phyloP scores from a whole-genome alignment of 2,797 vertebrate species.

The Sebastes diaconus region DNA sequence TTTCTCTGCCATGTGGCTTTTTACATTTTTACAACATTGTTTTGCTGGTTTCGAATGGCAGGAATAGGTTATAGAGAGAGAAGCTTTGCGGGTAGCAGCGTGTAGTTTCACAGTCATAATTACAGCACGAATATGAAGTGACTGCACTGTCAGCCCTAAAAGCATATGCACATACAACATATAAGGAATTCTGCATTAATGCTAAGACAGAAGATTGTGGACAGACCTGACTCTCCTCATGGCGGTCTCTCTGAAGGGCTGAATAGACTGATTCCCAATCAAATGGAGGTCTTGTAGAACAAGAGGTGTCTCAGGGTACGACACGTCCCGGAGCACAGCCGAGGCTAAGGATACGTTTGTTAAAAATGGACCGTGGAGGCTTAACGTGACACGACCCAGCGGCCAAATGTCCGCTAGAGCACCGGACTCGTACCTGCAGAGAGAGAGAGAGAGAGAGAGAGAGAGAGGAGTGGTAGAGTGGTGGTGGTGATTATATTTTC shows the following conservation, averaged over 20 bases:
- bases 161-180: too few species aligned
- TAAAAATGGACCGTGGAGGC: slow-evolving; percentile 38
- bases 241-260: slow-evolving; percentile 16
- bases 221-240: slow-evolving; percentile 55
- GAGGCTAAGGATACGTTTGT: neutral
- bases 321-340: slow-evolving; percentile 45
- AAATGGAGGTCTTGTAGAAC: slow-evolving; percentile 50
- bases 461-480: neutral
- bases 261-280: neutral
- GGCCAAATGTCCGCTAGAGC: slow-evolving; percentile 62
- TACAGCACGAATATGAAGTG: too few species aligned
- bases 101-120: too few species aligned
- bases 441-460: neutral
- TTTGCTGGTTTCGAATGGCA: neutral
- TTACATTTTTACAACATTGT: neutral
- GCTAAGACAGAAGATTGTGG: neutral
- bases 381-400: slow-evolving; percentile 45
- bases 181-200: neutral
- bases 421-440: slow-evolving; percentile 56
- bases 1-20: neutral
- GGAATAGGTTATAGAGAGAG: neutral
- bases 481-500: too few species aligned
- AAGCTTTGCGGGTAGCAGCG: too few species aligned
- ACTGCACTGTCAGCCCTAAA: too few species aligned
- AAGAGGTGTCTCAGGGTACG: slow-evolving; percentile 52